Conservation (phyloP, 2,888 invertebrate species). For the Drosophila demipolita region DNA sequence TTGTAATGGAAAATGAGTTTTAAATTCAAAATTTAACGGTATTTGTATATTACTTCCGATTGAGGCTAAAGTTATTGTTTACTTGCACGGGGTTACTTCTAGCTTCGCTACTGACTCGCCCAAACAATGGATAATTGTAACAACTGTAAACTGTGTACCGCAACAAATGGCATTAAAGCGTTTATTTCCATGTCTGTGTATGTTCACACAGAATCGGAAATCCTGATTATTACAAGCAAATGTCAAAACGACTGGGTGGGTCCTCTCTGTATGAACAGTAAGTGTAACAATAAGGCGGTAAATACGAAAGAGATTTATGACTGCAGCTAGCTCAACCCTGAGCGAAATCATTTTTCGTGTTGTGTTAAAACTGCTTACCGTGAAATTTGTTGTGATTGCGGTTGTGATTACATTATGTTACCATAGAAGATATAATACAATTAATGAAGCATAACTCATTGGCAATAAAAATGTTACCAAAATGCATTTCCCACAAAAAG, state of each 20-base stretch:
- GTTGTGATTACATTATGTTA: conserved; percentile 61
- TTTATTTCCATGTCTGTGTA: conserved; percentile 49
- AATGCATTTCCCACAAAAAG: conserved; percentile 61
- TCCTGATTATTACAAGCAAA: conserved; percentile 77
- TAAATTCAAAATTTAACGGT: conserved; percentile 44
- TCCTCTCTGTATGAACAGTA: conserved; percentile 21
- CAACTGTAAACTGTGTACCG: conserved; percentile 78
- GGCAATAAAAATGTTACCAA: conserved; percentile 53
- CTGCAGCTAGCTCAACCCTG: conserved; percentile 55
- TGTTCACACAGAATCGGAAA: conserved; percentile 64
- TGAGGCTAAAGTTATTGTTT: conserved; percentile 47
- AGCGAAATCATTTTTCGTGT: conserved; percentile 48
- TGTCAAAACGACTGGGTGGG: conserved; percentile 75
- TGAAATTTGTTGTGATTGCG: conserved; percentile 81
- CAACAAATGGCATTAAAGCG: conserved; percentile 76
- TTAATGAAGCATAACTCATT: conserved; percentile 64
- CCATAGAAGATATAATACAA: conserved; percentile 44
- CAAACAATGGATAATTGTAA: conserved; percentile 72
- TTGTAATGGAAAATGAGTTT: conserved; percentile 41
- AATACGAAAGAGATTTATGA: conserved; percentile 74
- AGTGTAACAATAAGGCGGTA: conserved; percentile 56
- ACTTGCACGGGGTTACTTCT: conserved; percentile 55
- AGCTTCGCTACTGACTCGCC: conserved; percentile 50
- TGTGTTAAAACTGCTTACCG: conserved; percentile 68
- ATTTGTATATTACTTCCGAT: conserved; percentile 34